Conservation (phyloP, 2,888 invertebrate genomes). For the Cylloceria caligata region DNA sequence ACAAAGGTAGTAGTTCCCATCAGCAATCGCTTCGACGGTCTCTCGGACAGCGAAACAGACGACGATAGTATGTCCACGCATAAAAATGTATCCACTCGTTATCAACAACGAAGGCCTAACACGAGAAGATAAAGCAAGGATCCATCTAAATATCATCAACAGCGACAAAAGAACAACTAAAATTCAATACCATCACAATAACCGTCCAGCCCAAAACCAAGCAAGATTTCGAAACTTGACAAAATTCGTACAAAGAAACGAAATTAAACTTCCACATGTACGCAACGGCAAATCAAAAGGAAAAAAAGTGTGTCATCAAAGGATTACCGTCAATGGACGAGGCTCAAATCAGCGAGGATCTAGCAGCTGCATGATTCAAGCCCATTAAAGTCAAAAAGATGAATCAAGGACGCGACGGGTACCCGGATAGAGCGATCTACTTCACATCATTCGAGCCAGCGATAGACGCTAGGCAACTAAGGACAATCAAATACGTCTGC, state of each 20-base stretch:
- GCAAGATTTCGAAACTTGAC: slow-evolving; percentile 17
- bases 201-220: slow-evolving; percentile 19
- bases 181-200: slow-evolving; percentile 1
- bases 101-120: not conserved
- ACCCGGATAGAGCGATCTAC: slow-evolving; percentile 10
- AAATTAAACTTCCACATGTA: no score
- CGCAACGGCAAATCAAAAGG: no score
- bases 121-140: not conserved
- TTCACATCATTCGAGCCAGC: slow-evolving; percentile 3
- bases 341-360: not conserved
- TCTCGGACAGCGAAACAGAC: slow-evolving; percentile 23
- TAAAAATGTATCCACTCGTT: slow-evolving; percentile 1
- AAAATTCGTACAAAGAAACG: not conserved
- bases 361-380: not conserved
- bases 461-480: slow-evolving; percentile 9
- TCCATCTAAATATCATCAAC: slow-evolving; percentile 18
- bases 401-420: not conserved
- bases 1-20: no score
- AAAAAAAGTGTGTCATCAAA: slow-evolving; percentile 17
- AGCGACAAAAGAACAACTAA: slow-evolving; percentile 26
- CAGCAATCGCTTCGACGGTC: slow-evolving; percentile 6
- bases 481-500: slow-evolving; percentile 20
- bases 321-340: slow-evolving; percentile 15
- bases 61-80: not conserved
- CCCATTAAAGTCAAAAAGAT: not conserved